Base-by-base conservation (phyloP, 2,888 invertebrate species). In the Cylloceria caligata region DNA sequence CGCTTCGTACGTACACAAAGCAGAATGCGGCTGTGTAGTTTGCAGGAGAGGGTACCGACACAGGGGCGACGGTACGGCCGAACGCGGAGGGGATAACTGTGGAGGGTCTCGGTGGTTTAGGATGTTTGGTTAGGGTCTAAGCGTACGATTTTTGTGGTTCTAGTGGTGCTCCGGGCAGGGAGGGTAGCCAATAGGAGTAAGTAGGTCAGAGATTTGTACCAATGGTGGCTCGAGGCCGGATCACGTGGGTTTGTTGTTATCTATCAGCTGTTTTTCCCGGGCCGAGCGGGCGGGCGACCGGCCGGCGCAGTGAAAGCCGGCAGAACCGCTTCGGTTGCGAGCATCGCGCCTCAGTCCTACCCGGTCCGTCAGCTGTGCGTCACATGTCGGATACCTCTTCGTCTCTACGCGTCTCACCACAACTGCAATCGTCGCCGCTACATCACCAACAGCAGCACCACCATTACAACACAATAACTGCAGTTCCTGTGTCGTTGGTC, bases 181-280 rank as follows among this genome's bases (percentile, higher is more conserved):
- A 78, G 27, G 19, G 49, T 62, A 67, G 89, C 93, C 94, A 94
- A 94, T 94, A 90, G 92, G 93, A 92, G 91, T 93, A 94, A 94
- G 93, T 95, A 94, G 95, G 94, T 95, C 94, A 94, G 87, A 85
- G 86, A 86, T 84, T 81, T 83, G 86, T 84, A 83, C 95, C 94
- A 94, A 94, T 94, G 85, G 87, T 83, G 79, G 86, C 79, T 85
- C 90, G 87, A 88, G 87, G 87, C 87, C 86, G 86, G 87, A 91
- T 95, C 95, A 95, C 95, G 94, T 95, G 95, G 94, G 91, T 94
- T 95, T 95, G 95, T 95, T 95, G 95, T 95, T 95, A 94, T 95
- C 95, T 93, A 94, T 94, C 95, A 95, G 95, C 95, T 95, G 95
- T 94, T 92, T 91, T 89, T 88, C 91, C 91, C 90, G 90, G 91